Base-by-base conservation (phyloP, 2,797 vertebrate species). In the Cuculus canorus region DNA sequence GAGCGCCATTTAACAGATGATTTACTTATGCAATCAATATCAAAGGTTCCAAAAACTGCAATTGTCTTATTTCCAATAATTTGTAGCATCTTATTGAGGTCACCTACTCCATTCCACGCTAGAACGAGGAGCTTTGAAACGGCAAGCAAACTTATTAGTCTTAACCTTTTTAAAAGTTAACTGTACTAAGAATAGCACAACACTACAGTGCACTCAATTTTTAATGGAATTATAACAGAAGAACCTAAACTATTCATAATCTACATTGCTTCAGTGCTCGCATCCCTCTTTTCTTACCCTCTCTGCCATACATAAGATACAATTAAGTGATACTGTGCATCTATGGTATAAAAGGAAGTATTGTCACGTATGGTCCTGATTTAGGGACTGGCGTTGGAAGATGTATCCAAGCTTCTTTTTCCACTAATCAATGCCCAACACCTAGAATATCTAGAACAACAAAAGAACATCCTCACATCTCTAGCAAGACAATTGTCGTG, bases 151-250 rank as follows among this genome's bases (percentile, higher is more conserved):
- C 87, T 87, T 89, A 91, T 90, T 83, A 91, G 94, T 80, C 53
- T 90, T 76, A 93, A 96, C 90, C 92, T 97, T 97, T 93, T 70
- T 4, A 96, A 87, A 96, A 96, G 90, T 97, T 96, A 63, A 76
- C 66, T 70, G 90, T 53, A 16, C 92, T 93, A 93, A 97, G 91
- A 97, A 96, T 89, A 96, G 95, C 92, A 93, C 68, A 81, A 25
- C 80, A 77, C 95, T 93, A 94, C 10, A 11, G 17, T 5, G 57
- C 83, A 60, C 75, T 97, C 87, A 68, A 88, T 96, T 97, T 97
- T 97, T 97, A 97, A 96, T 97, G 95, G 90, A 86, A 79, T 93
- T 95, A 76, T 18, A 94, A 37, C 23, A 85, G 80, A 88, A 83
- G 23, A 88, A 52, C 35, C 60, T 83, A 22, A 95, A 86, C 86